A percentile compares a stretch with the other conserved stretches of the same genome.
Conservation (phyloP, 1,140 invertebrate species). For the Harpegnathos saltator region DNA sequence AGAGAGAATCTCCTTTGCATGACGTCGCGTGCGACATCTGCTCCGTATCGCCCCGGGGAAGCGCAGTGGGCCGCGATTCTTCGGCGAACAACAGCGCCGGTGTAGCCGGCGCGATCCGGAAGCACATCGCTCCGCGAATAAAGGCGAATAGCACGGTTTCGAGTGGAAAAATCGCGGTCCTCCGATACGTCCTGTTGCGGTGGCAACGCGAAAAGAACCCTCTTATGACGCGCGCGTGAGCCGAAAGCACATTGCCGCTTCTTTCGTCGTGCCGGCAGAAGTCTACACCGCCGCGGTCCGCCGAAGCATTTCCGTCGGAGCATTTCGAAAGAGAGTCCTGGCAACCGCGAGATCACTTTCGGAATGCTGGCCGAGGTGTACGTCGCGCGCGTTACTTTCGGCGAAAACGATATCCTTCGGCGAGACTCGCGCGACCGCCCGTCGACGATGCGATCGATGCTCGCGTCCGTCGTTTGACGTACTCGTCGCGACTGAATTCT, state of each 20-base stretch:
- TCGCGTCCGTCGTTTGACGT: neutral
- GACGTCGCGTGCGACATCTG: neutral
- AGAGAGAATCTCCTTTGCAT: conserved; percentile 21
- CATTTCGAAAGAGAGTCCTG: conserved; percentile 13
- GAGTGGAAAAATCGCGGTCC: conserved; percentile 48
- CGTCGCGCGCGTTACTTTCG: no score
- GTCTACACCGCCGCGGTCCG: no score
- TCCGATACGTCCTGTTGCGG: conserved; percentile 37
- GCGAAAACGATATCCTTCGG: no score
- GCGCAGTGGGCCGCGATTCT: neutral
- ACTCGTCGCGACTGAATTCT: no score
- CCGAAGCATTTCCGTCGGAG: conserved; percentile 25
- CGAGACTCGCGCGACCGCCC: no score
- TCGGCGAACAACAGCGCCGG: neutral
- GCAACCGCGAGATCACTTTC: conserved; percentile 27
- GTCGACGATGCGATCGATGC: no score
- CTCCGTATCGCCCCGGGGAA: neutral
- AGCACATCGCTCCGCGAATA: conserved; percentile 39
- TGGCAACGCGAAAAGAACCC: conserved; percentile 40
- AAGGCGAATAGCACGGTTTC: conserved; percentile 27
- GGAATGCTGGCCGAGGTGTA: no score
- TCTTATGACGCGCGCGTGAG: conserved; percentile 46
- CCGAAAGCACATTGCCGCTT: conserved; percentile 41
- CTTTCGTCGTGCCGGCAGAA: conserved; percentile 27
- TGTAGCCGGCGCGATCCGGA: neutral